Percentiles rank a stretch among this genome's conserved stretches.
Conservation (phyloP, 2,113 vertebrate species). For the Aplodontia rufa region DNA sequence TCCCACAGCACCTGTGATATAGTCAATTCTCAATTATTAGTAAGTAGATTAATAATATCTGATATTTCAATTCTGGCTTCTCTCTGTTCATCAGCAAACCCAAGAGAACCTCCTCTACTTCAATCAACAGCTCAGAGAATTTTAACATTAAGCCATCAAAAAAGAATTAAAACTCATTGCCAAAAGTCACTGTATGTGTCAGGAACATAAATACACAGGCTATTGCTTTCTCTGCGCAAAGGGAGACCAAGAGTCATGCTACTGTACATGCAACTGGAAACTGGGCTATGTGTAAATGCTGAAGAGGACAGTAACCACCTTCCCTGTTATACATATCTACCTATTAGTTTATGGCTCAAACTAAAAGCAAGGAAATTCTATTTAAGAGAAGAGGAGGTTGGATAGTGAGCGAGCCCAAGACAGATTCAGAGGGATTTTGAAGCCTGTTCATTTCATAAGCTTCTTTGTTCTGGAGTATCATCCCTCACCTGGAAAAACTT, state of each 20-base stretch:
- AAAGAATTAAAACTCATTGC: not conserved
- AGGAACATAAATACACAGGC: not conserved
- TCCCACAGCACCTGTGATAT: not conserved
- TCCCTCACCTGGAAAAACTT: conserved; percentile 92
- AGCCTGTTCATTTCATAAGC: not conserved
- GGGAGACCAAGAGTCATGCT: not conserved
- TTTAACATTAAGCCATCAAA: conserved; percentile 40
- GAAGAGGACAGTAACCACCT: not conserved
- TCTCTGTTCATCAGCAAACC: conserved; percentile 9
- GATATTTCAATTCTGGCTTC: conserved; percentile 3
- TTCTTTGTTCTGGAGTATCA: not conserved
- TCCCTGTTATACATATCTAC: not conserved
- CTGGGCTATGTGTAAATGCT: not conserved
- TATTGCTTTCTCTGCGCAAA: not conserved
- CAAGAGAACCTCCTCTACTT: not conserved
- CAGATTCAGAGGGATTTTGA: not conserved
- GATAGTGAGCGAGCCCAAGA: not conserved
- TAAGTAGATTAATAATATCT: not conserved
- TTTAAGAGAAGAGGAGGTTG: not conserved
- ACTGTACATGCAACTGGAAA: not conserved
- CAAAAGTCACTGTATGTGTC: not conserved
- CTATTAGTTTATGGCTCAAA: not conserved
- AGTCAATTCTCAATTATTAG: not conserved
- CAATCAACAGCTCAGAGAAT: not conserved
- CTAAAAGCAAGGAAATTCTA: not conserved